Conservation (phyloP, 2,797 vertebrate species). For the Sebastes oblongus region DNA sequence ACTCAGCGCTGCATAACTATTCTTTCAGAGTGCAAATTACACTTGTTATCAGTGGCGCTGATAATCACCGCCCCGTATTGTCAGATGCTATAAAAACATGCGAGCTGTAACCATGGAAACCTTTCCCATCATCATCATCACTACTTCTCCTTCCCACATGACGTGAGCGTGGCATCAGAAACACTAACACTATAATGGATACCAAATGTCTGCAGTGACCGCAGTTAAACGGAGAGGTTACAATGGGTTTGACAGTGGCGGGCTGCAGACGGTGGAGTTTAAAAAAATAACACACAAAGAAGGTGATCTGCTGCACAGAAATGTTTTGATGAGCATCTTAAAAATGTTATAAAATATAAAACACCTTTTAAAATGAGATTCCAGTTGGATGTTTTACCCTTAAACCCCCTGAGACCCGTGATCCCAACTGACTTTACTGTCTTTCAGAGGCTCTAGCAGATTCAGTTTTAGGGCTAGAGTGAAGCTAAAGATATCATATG, state of each 20-base stretch:
- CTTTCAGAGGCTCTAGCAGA: no score
- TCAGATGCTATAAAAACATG: conserved; percentile 37
- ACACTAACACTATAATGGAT: neutral
- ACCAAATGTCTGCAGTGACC: neutral
- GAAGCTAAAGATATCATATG: no score
- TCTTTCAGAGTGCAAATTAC: neutral
- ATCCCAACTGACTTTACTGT: no score
- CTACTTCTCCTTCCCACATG: neutral
- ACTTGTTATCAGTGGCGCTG: conserved; percentile 15
- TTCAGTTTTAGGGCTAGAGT: no score
- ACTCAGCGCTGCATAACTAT: neutral
- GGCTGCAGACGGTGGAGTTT: accelerated
- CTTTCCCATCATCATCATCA: neutral
- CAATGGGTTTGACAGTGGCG: neutral
- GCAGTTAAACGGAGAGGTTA: neutral
- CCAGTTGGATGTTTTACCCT: neutral
- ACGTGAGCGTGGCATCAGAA: neutral
- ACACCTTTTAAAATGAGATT: neutral
- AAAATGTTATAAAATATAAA: neutral
- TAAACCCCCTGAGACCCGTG: no score
- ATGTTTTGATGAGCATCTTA: neutral
- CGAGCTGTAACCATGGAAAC: conserved; percentile 50
- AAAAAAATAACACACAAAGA: neutral
- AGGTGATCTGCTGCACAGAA: neutral
- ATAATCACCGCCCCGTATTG: neutral